Evolutionary conservation across 2,797 vertebrate species (phyloP).

Genomic region (Serranus cabrilla): DNA sequence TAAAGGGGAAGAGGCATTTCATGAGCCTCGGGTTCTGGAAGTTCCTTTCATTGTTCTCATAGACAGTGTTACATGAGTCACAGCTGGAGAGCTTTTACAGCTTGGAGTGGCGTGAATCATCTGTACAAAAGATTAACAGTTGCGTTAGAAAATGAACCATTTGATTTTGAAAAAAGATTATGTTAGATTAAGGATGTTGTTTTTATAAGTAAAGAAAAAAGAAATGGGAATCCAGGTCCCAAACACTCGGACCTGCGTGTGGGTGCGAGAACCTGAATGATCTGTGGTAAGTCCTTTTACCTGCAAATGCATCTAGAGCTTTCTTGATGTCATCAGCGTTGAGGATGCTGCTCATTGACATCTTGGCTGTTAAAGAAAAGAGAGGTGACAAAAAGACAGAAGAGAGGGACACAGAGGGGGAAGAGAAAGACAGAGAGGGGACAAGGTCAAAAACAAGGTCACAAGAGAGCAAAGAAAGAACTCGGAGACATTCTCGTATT

Average conservation of each 20-base stretch:
- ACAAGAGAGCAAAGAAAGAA: conserved; percentile 46
- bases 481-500: conserved; percentile 60
- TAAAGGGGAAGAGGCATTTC: neutral
- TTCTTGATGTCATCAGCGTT: conserved; percentile 94
- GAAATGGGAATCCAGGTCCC: too few relatives aligned
- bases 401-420: conserved; percentile 17
- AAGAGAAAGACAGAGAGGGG: conserved; percentile 33
- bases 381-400: neutral
- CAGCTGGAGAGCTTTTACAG: too few relatives aligned
- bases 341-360: conserved; percentile 96
- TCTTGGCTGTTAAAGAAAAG: conserved; percentile 77
- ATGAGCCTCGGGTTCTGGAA: neutral
- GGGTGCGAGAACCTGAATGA: neutral
- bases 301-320: conserved; percentile 93
- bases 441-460: conserved; percentile 69
- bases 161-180: neutral
- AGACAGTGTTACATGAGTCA: too few relatives aligned
- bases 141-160: neutral
- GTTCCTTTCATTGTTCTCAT: neutral
- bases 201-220: neutral
- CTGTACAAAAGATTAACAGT: neutral
- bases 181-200: neutral
- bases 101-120: too few relatives aligned
- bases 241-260: too few relatives aligned
- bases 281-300: conserved; percentile 76